Percentiles rank a stretch among this genome's conserved stretches.
These are phyloP conservation scores for Psococerastis gibbosa DNA, from an alignment of 2,888 invertebrate genomes.

Conservation along the genomic window DNA sequence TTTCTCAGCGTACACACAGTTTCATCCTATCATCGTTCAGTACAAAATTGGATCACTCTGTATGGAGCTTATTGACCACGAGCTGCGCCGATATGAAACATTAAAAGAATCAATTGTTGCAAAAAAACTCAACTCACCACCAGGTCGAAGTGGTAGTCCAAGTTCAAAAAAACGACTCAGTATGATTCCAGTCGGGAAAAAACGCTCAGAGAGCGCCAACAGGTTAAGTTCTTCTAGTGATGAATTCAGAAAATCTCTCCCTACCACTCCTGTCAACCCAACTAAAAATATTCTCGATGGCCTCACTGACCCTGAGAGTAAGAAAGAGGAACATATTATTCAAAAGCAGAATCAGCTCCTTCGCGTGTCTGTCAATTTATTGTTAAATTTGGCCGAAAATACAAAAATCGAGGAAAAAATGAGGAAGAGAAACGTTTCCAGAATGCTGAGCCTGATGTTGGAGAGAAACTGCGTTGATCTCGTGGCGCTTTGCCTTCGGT, in stretches of 20 bases:
- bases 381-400: conserved; percentile 91
- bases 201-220: conserved; percentile 1
- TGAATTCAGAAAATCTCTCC: conserved; percentile 5
- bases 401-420: conserved; percentile 92
- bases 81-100: conserved; percentile 79
- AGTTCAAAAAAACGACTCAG: conserved; percentile 6
- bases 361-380: conserved; percentile 76
- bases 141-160: conserved; percentile 15
- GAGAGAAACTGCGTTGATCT: conserved; percentile 82
- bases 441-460: conserved; percentile 68
- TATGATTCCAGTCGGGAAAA: conserved; percentile 3
- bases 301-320: conserved; percentile 25
- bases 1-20: conserved; percentile 87
- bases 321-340: conserved; percentile 54
- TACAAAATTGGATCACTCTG: conserved; percentile 95
- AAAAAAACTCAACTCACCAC: conserved; percentile 26
- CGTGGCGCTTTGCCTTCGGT: conserved; percentile 74
- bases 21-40: conserved; percentile 85
- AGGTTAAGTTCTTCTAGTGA: conserved; percentile 6
- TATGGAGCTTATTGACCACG: conserved; percentile 92
- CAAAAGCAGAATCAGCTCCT: conserved; percentile 87
- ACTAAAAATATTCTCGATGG: conserved; percentile 23
- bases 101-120: conserved; percentile 64
- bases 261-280: conserved; percentile 12
- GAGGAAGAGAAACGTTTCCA: conserved; percentile 80